Evolutionary conservation across 2,888 invertebrate species (phyloP), one percentile per base, ranked within the genome.

Genomic region (Dione vanillae): DNA sequence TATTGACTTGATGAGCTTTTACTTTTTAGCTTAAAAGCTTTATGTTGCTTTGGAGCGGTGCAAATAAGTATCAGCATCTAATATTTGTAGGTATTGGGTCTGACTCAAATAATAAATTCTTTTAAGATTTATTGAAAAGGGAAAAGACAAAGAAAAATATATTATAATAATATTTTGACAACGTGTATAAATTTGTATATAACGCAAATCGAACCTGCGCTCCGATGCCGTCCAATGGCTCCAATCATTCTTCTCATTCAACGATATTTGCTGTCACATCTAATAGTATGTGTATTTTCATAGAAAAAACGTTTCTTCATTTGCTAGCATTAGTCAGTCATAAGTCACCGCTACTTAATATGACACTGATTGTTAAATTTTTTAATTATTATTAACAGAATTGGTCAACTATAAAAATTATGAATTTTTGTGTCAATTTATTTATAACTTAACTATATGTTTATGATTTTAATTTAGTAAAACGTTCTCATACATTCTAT

Each of bases 1-100:
- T 74, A 74, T 71, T 47, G 67, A 49, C 49, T 61, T 61, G 27
- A 40, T 64, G 45, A 49, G 47, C 9, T 64, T 49, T 37, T 8
- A 49, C 19, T 64, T 64, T 67, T 51, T 68, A 52, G 51, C 27
- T 51, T 45, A 19, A 37, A 27, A 45, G 61, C 27, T 45, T 37
- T 45, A 27, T 45, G 45, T 10, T 45, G 11, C 45, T 45, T 61
- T 27, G 45, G 10, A 59, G 43, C 11, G 27, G 10, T 61, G 11
- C n/a, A 0, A 35, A 61, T 61, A 61, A 45, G 45, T 61, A 45
- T 45, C 12, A 16, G 8, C n/a, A 45, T 61, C 7, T 35, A 35
- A n/a, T 45, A n/a, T 35, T 11, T 27, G 27, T 45, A n/a, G 6
- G 8, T 56, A 56, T 40, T 37, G 6, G n/a, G 35, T 6, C 16